Evolutionary conservation across 1,140 invertebrate genomes (phyloP), one percentile per base, ranked within the genome.

Genomic region (Eumaeus atala): DNA sequence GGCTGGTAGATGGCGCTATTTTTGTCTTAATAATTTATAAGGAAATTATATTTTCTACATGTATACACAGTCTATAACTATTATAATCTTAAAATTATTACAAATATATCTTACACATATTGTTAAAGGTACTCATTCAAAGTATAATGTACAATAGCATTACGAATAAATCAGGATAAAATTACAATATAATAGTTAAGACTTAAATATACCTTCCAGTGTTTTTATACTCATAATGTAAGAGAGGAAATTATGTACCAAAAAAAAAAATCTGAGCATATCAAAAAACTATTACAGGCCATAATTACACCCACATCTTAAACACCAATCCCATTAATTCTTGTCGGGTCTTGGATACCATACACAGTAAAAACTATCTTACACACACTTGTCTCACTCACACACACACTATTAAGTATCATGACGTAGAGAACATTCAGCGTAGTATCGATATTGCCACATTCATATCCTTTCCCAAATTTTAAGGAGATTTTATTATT

Each of bases 281-380:
- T 81, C 77, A 82, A 82, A 80, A 79, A 81, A 78, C 64, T 71
- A 80, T 77, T 77, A 77, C 63, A 62, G 70, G 55, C 67, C 70
- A 80, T 83, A 83, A 84, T 83, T 81, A 83, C 68, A 79, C 70
- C 77, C 74, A 81, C 73, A 76, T 72, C 58, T 52, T 70, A 71
- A 58, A 70, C 61, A 63, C 74, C 74, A 77, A 75, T 77, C 69
- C 72, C 74, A 81, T 83, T 81, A 76, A 81, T 80, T 75, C 61
- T 61, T 67, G 74, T 83, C 73, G 12, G 33, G 36, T 50, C 33
- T 35, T 14, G 35, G 16, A 50, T 16, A 7, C 14, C 40, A 28
- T 28, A 28, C 9, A 44, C 40, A 44, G 16, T 16, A 44, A 44
- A 44, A 44, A 44, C 40, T 16, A 44, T 44, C 14, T 48, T 40